A percentile compares a stretch with the other conserved stretches of the same genome.
These are phyloP conservation scores for Melinaea menophilus DNA, from an alignment of 2,888 invertebrate genomes.

Conservation along the genomic window DNA sequence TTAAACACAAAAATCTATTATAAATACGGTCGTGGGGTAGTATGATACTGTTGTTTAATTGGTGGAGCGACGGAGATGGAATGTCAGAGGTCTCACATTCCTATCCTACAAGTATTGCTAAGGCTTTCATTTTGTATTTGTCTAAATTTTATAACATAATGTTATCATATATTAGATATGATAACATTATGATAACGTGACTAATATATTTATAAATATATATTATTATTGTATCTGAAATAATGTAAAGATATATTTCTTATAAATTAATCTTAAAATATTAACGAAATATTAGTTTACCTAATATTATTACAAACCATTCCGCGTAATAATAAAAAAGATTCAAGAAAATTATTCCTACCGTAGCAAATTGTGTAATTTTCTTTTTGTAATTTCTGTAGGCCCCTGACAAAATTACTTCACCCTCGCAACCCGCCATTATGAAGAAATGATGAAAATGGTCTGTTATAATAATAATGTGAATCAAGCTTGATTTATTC, in stretches of 20 bases:
- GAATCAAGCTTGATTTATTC: slow-evolving; percentile 27
- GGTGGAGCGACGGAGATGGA: too few species aligned
- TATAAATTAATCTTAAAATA: background rate
- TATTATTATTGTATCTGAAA: background rate
- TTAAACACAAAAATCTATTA: too few species aligned
- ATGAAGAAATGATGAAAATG: slow-evolving; percentile 65
- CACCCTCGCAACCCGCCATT: slow-evolving; percentile 64
- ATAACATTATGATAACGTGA: too few species aligned
- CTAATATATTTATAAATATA: too few species aligned
- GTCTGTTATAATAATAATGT: slow-evolving; percentile 36
- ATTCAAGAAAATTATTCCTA: slow-evolving; percentile 63
- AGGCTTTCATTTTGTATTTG: too few species aligned
- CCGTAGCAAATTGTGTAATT: slow-evolving; percentile 70
- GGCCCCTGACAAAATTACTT: slow-evolving; percentile 66
- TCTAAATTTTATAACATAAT: too few species aligned
- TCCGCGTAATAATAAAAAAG: slow-evolving; percentile 43
- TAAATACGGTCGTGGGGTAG: too few species aligned
- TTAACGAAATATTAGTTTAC: background rate
- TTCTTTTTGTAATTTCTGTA: slow-evolving; percentile 71
- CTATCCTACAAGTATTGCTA: too few species aligned
- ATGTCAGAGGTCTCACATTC: too few species aligned
- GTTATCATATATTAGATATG: too few species aligned
- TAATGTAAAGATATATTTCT: background rate
- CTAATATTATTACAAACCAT: slow-evolving; percentile 1
- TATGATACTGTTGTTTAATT: too few species aligned